phyloP scores from a whole-genome alignment of 2,888 invertebrate genomes.

The Trichopoda pennipes region DNA sequence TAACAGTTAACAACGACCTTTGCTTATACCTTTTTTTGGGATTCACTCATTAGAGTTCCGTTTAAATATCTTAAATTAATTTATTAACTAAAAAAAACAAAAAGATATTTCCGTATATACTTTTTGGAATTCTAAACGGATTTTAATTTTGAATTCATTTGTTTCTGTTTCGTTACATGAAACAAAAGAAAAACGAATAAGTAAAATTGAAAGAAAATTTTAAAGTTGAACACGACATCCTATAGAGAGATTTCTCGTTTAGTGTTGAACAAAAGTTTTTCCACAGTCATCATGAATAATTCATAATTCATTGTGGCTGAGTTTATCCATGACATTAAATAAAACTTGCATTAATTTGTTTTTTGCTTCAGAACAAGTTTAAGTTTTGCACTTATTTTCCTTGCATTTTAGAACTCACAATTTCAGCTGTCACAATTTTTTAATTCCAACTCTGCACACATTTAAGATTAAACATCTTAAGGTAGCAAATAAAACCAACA shows the following conservation, averaged over 20 bases:
- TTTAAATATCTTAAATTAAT: too few species aligned
- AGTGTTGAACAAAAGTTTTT: slow-evolving; percentile 22
- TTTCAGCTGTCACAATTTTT: slow-evolving; percentile 56
- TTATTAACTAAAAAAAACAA: neutral
- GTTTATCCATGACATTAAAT: slow-evolving; percentile 45
- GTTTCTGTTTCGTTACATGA: slow-evolving; percentile 7
- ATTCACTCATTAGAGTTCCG: too few species aligned
- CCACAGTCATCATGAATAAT: slow-evolving; percentile 44
- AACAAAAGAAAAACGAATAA: neutral
- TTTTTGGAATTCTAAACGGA: neutral
- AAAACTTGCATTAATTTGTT: slow-evolving; percentile 46
- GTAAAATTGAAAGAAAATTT: neutral
- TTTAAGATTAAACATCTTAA: slow-evolving; percentile 46
- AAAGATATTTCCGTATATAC: neutral
- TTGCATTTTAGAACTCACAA: slow-evolving; percentile 20
- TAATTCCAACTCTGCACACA: slow-evolving; percentile 29
- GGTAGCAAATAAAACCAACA: slow-evolving; percentile 27
- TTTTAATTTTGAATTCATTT: slow-evolving; percentile 14
- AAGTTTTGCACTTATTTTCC: slow-evolving; percentile 25
- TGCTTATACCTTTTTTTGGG: too few species aligned
- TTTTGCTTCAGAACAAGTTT: slow-evolving; percentile 47
- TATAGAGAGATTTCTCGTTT: slow-evolving; percentile 9
- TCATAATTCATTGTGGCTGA: slow-evolving; percentile 39
- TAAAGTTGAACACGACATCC: slow-evolving; percentile 35
- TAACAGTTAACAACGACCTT: too few species aligned